Conservation (phyloP, 2,113 vertebrate species). For the Lontra canadensis region DNA sequence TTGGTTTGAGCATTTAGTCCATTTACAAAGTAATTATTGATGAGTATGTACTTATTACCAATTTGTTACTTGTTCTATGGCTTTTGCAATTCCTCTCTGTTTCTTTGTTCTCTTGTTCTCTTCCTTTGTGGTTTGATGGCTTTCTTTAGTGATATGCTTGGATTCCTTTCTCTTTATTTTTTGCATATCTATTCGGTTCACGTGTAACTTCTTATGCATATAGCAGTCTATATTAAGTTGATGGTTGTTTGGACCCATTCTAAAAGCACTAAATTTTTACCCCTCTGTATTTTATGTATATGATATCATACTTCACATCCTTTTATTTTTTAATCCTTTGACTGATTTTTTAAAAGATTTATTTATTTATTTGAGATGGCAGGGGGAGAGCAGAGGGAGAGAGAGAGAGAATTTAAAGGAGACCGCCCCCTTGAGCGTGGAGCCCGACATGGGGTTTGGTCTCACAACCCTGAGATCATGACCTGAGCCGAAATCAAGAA, state of each 20-base stretch:
- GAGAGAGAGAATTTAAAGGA: not conserved
- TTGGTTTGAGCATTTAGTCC: not conserved
- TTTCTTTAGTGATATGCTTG: not conserved
- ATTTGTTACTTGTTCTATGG: not conserved
- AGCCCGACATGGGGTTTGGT: no score
- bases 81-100: not conserved
- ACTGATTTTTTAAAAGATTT: not conserved
- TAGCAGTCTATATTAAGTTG: not conserved
- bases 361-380: not conserved
- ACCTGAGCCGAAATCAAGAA: not conserved
- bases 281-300: not conserved
- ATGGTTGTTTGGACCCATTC: not conserved
- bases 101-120: not conserved
- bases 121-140: not conserved
- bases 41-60: not conserved
- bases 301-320: not conserved
- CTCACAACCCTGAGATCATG: no score
- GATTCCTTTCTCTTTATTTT: not conserved
- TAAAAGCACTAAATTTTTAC: not conserved
- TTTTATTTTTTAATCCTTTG: not conserved
- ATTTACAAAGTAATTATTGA: not conserved
- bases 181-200: not conserved
- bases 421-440: no score
- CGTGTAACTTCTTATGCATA: not conserved
- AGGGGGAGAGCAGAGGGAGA: not conserved